Percentiles rank a stretch among this genome's conserved stretches.
These are phyloP conservation scores for Raja brachyura DNA, from an alignment of 2,113 vertebrate genomes.

Conservation along the genomic window DNA sequence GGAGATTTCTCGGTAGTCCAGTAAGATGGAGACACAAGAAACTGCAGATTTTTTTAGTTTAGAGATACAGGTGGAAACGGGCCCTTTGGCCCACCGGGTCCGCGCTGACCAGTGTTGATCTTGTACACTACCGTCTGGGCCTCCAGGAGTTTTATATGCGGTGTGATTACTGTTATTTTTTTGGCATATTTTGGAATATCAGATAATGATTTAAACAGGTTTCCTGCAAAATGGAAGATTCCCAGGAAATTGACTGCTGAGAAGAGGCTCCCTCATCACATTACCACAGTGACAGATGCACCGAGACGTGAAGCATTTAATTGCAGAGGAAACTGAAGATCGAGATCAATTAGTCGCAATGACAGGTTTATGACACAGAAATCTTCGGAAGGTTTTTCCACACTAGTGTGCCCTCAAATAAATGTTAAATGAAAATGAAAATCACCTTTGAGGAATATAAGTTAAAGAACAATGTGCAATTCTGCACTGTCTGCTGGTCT, in stretches of 20 bases:
- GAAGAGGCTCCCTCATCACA: neutral
- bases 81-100: no score
- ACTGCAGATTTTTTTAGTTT: no score
- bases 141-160: no score
- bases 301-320: neutral
- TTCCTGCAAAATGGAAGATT: neutral
- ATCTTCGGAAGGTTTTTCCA: neutral
- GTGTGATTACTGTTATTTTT: no score
- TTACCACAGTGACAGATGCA: neutral
- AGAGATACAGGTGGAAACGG: no score
- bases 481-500: neutral
- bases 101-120: no score
- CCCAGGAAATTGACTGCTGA: neutral
- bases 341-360: neutral
- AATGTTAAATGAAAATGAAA: neutral
- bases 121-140: no score
- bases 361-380: constrained; percentile 9
- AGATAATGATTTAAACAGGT: neutral
- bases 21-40: no score
- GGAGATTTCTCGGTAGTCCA: no score
- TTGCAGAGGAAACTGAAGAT: neutral
- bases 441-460: neutral
- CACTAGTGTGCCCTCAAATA: neutral
- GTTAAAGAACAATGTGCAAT: neutral
- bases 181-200: neutral